These are phyloP conservation scores for Cylindroiulus punctatus DNA, from an alignment of 2,888 invertebrate species.

Conservation along the genomic window DNA sequence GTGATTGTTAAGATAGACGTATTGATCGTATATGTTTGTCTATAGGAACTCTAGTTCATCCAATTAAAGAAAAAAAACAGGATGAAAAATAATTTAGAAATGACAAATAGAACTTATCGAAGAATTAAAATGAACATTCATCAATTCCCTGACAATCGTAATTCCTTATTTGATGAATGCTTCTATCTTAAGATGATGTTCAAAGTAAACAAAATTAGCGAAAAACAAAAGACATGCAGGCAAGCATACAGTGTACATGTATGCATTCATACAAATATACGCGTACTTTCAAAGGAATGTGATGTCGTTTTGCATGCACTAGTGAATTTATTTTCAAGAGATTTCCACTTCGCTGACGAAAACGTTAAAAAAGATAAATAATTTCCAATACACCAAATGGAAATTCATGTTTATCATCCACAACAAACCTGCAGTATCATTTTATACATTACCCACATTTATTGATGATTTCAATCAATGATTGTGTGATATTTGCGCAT, in stretches of 20 bases:
- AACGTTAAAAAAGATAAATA: neutral
- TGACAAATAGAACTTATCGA: neutral
- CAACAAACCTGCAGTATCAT: too few relatives aligned
- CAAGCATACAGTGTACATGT: neutral
- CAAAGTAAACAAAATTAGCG: neutral
- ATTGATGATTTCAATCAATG: neutral
- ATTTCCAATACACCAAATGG: too few relatives aligned
- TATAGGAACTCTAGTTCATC: too few relatives aligned
- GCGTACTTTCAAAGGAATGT: constrained; percentile 5
- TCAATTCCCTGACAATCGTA: neutral
- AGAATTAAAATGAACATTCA: constrained; percentile 10
- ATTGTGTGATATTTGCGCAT: neutral
- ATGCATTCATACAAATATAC: neutral
- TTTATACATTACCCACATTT: too few relatives aligned
- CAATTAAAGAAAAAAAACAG: neutral
- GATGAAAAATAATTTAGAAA: constrained; percentile 6
- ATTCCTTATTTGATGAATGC: constrained; percentile 27
- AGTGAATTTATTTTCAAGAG: neutral
- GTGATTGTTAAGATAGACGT: neutral
- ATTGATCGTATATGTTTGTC: neutral
- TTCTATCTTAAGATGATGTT: neutral
- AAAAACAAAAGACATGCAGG: constrained; percentile 21
- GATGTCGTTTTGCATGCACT: neutral
- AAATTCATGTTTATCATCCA: too few relatives aligned
- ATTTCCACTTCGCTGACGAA: too few relatives aligned